Percentiles rank a stretch among this genome's conserved stretches.
These are phyloP conservation scores for Benthosema pterotum DNA, from an alignment of 2,797 vertebrate species.

Conservation along the genomic window DNA sequence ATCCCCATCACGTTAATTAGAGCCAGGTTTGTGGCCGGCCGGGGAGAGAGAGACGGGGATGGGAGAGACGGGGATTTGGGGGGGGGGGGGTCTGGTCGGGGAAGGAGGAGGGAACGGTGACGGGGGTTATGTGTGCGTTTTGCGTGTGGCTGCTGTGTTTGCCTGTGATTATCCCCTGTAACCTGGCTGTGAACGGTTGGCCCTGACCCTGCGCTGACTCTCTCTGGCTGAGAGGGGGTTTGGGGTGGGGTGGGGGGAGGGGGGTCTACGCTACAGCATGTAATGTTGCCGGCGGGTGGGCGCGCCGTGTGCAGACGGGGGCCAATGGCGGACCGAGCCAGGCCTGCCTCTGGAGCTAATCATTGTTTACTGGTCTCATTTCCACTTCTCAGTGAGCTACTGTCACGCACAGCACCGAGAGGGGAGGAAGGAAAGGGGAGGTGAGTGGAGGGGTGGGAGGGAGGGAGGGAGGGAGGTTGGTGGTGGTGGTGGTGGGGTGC, in stretches of 20 bases:
- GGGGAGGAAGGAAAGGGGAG: constrained; percentile 64
- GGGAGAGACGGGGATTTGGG: constrained; percentile 29
- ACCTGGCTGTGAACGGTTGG: constrained; percentile 83
- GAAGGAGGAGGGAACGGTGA: constrained; percentile 16
- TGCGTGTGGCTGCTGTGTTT: constrained; percentile 84
- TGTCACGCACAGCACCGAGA: constrained; percentile 83
- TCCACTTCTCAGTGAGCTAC: constrained; percentile 87
- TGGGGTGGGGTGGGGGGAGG: constrained; percentile 27
- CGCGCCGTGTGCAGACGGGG: constrained; percentile 61
- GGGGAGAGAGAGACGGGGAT: constrained; percentile 26
- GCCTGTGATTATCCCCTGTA: constrained; percentile 80
- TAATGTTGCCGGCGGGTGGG: constrained; percentile 68
- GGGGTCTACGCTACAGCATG: constrained; percentile 56
- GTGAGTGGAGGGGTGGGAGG: constrained; percentile 48
- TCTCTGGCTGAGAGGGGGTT: constrained; percentile 62
- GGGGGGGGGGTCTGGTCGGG: constrained; percentile 20
- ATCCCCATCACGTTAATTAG: constrained; percentile 81
- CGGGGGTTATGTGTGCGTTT: constrained; percentile 65
- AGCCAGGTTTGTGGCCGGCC: constrained; percentile 80
- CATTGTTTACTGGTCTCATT: constrained; percentile 88
- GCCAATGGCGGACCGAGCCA: constrained; percentile 72
- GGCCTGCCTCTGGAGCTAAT: constrained; percentile 84
- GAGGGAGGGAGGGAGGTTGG: constrained; percentile 49
- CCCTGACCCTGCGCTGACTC: constrained; percentile 81
- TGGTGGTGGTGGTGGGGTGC: background rate